Evolutionary conservation across 2,888 invertebrate species (phyloP).

Genomic region (Helobdella robusta): DNA sequence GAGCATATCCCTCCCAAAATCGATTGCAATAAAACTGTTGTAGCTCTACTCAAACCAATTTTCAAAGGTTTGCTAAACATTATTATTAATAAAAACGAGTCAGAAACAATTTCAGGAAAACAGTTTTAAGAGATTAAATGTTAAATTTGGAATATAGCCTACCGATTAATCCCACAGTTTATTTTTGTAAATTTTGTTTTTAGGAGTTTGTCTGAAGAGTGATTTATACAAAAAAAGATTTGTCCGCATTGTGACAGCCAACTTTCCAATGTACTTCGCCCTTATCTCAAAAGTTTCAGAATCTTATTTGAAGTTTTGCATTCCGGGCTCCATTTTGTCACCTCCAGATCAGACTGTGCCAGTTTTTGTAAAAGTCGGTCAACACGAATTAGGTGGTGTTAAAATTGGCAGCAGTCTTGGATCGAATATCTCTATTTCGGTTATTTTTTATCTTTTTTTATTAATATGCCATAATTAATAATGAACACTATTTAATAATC

Average conservation of each 20-base stretch:
- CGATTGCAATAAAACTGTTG: neutral
- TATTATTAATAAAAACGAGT: neutral
- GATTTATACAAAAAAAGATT: neutral
- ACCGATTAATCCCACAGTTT: too few relatives aligned
- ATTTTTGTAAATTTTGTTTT: too few relatives aligned
- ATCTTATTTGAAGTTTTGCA: neutral
- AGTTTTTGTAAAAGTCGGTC: slow-evolving; percentile 11
- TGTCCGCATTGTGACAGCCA: neutral
- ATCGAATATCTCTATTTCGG: too few relatives aligned
- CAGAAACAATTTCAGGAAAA: too few relatives aligned
- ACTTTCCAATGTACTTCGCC: neutral
- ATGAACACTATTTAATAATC: too few relatives aligned
- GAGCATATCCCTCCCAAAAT: slow-evolving; percentile 18
- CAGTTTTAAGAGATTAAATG: too few relatives aligned
- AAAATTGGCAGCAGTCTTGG: too few relatives aligned
- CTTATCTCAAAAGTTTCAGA: slow-evolving; percentile 9
- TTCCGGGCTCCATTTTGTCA: neutral
- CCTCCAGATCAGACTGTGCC: neutral
- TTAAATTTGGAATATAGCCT: too few relatives aligned
- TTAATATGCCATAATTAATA: too few relatives aligned
- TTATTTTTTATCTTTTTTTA: too few relatives aligned
- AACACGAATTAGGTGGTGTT: too few relatives aligned
- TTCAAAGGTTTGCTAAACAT: slow-evolving; percentile 10
- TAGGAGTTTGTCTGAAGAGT: neutral
- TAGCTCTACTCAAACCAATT: slow-evolving; percentile 7